Evolutionary conservation across 2,113 vertebrate genomes (phyloP), one percentile per base, ranked within the genome.

Genomic region (Acrocephalus arundinaceus): DNA sequence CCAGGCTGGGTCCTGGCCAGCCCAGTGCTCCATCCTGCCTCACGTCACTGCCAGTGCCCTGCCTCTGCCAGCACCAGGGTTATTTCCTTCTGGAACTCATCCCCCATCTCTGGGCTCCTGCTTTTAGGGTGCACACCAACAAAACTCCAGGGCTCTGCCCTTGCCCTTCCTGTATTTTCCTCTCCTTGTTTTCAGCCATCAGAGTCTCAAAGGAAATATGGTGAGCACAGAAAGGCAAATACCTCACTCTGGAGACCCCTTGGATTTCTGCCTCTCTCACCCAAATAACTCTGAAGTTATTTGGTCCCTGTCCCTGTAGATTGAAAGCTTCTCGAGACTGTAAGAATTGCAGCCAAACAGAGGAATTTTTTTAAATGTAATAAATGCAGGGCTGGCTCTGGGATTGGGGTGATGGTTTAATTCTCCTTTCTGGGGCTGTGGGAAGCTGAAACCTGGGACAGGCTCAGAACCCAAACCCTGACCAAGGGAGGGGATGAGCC

Each of bases 151-250:
- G 31, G 5, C 21, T 20, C 52, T 20, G 35, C 12, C 28, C 28
- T 35, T 54, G 51, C 52, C 59, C 22, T 46, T 51, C 57, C 54
- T 70, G 51, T 25, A 11, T 20, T 31, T 30, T 31, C 28, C 10
- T 7, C 15, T 61, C 43, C 35, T 20, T 25, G 12, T 46, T 67
- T 49, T 33, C 63, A 81, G 68, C 35, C 76, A n/a, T 13, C 31
- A 5, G 2, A 83, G 27, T 19, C 11, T 51, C 45, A 7, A 58
- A 41, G 31, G 39, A 17, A 24, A 21, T 13, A 4, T 0, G 1
- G 15, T 28, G 54, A 37, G 35, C 52, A 37, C 1, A 7, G 52
- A 80, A 63, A 77, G 41, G 14, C 23, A 61, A 80, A 39, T 11
- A 10, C 7, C 49, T 73, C 8, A 3, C 16, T 58, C 30, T 74